Evolutionary conservation across 64 coral and sea anemone species (phyloP).

Genomic region (Pocillopora damicornis): DNA sequence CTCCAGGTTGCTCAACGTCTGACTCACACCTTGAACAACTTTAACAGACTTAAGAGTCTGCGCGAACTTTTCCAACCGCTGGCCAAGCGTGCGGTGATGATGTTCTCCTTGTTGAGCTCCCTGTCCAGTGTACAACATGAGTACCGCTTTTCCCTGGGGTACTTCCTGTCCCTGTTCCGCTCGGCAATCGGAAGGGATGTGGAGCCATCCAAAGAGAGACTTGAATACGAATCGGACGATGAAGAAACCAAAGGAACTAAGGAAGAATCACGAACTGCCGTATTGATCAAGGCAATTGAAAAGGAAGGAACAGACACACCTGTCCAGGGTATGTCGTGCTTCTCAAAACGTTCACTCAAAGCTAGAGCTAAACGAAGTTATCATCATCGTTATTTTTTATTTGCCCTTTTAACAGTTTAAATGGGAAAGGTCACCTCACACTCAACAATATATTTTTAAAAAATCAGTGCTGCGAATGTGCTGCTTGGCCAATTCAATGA

Average conservation of each 20-base stretch:
- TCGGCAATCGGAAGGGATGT: conserved; percentile 64
- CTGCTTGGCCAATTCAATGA: too few relatives aligned
- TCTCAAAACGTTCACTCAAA: not conserved
- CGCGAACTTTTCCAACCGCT: conserved; percentile 66
- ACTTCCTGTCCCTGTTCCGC: conserved; percentile 75
- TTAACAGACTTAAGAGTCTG: conserved; percentile 67
- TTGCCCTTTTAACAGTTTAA: too few relatives aligned
- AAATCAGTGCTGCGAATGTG: too few relatives aligned
- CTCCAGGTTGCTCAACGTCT: conserved; percentile 78
- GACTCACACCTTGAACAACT: conserved; percentile 63
- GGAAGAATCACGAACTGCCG: conserved; percentile 41
- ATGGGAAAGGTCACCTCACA: too few relatives aligned
- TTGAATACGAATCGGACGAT: conserved; percentile 60
- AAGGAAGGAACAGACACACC: conserved; percentile 8
- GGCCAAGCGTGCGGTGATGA: conserved; percentile 68
- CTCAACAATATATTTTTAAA: too few relatives aligned
- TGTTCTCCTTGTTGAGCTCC: conserved; percentile 70
- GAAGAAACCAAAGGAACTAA: conserved; percentile 32
- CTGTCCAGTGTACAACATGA: conserved; percentile 83
- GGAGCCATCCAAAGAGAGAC: conserved; percentile 16
- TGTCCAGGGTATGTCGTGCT: not conserved
- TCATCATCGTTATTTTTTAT: too few relatives aligned
- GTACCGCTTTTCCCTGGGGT: conserved; percentile 86
- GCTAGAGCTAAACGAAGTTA: too few relatives aligned
- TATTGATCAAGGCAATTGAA: conserved; percentile 70